Percentiles rank a stretch among this genome's conserved stretches.
Conservation (phyloP, 2,888 invertebrate species). For the Troglohyphantes excavatus region DNA sequence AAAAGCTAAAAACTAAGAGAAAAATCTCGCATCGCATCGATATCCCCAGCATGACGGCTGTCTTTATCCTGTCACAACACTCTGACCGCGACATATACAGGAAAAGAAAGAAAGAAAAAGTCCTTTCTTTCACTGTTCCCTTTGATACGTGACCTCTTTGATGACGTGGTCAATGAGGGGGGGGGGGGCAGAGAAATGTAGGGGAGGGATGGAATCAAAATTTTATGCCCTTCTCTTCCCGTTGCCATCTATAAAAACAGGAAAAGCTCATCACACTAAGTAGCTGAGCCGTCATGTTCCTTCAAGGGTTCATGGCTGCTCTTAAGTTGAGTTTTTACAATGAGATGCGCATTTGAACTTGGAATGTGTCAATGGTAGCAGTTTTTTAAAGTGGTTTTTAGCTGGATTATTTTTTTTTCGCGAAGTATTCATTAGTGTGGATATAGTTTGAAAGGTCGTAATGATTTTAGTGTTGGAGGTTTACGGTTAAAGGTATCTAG, state of each 20-base stretch:
- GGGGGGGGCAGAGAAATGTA: constrained; percentile 37
- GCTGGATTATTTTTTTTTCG: too few species aligned
- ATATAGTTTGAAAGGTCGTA: too few species aligned
- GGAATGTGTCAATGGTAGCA: constrained; percentile 8
- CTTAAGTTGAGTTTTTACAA: neutral
- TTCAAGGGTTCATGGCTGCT: neutral
- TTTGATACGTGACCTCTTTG: constrained; percentile 56
- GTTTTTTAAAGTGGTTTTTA: too few species aligned
- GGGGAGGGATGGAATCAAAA: constrained; percentile 49
- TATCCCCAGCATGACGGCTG: constrained; percentile 49
- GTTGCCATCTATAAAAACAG: neutral
- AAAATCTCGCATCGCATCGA: constrained; percentile 57
- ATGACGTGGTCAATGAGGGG: constrained; percentile 36
- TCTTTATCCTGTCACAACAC: constrained; percentile 59
- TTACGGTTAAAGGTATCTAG: too few species aligned
- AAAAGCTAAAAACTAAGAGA: constrained; percentile 17
- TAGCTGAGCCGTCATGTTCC: constrained; percentile 33
- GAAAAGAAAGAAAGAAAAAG: constrained; percentile 19
- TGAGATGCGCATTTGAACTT: neutral
- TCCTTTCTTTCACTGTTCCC: neutral
- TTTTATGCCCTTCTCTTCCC: neutral
- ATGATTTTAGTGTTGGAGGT: too few species aligned
- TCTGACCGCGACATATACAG: constrained; percentile 65
- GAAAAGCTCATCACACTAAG: constrained; percentile 62
- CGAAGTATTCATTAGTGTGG: too few species aligned